These are phyloP conservation scores for Brienomyrus longianalis DNA, from an alignment of 2,113 vertebrate genomes.

Conservation along the genomic window DNA sequence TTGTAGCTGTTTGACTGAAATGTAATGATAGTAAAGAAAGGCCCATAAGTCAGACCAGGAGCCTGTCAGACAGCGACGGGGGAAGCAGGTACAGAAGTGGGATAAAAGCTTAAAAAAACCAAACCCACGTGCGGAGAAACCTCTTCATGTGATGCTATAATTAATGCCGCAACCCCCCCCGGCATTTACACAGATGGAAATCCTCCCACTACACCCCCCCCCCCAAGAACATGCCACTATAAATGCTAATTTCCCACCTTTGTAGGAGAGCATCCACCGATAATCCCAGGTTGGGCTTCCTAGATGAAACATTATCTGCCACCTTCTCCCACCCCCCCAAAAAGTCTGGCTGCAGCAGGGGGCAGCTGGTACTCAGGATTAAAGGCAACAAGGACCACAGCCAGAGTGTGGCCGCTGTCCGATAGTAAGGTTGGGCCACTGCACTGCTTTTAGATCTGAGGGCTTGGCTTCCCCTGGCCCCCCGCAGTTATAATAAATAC, in stretches of 20 bases:
- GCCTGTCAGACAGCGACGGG: not conserved
- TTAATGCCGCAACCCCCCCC: slow-evolving; percentile 25
- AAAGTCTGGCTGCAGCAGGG: not conserved
- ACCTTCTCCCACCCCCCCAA: slow-evolving; percentile 7
- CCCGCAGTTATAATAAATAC: not conserved
- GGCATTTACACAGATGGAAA: not conserved
- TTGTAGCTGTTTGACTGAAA: not conserved
- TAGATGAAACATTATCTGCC: slow-evolving; percentile 42
- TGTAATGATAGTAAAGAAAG: not conserved
- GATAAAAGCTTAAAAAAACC: not conserved
- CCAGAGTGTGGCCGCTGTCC: not conserved
- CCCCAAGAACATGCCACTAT: slow-evolving; percentile 51
- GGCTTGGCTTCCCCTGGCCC: not conserved
- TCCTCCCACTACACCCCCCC: not conserved
- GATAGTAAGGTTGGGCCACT: not conserved
- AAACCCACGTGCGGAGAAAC: not conserved
- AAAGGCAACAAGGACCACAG: not conserved
- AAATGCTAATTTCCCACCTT: slow-evolving; percentile 56
- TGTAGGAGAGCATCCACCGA: slow-evolving; percentile 50
- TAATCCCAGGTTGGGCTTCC: slow-evolving; percentile 50
- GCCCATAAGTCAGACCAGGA: not conserved
- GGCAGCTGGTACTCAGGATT: not conserved
- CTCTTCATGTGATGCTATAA: slow-evolving; percentile 33
- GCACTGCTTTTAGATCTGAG: not conserved
- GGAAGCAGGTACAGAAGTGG: not conserved